Evolutionary conservation across 2,113 vertebrate species (phyloP).

Genomic region (Rhabdomys dilectus): DNA sequence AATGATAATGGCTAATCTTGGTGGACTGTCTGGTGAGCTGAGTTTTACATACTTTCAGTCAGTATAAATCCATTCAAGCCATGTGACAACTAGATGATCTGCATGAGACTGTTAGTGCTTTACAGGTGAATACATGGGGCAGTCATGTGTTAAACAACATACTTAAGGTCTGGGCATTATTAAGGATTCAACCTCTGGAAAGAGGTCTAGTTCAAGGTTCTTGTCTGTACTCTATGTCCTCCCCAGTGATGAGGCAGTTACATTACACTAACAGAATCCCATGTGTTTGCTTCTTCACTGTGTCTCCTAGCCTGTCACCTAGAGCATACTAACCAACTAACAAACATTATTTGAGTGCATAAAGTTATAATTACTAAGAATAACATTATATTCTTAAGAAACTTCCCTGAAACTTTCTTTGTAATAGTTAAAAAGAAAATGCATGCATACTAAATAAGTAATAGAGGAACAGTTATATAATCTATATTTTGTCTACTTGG

Average conservation of each 20-base stretch:
- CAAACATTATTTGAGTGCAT: not conserved
- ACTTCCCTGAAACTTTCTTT: not conserved
- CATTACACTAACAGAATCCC: not conserved
- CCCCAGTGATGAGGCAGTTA: not conserved
- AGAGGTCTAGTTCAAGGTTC: not conserved
- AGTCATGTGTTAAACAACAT: not conserved
- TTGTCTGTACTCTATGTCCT: not conserved
- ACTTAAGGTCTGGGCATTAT: not conserved
- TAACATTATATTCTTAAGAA: not conserved
- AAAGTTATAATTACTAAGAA: not conserved
- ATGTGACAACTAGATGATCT: not conserved
- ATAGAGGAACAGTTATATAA: not conserved
- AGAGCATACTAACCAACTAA: not conserved
- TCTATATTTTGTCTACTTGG: not conserved
- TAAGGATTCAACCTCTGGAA: not conserved
- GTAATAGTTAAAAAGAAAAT: slow-evolving; percentile 15
- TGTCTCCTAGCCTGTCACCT: not conserved
- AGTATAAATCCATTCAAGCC: not conserved
- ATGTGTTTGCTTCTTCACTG: not conserved
- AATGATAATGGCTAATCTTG: not conserved
- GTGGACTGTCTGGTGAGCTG: not conserved
- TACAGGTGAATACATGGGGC: not conserved
- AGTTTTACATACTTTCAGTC: not conserved
- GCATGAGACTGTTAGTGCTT: not conserved
- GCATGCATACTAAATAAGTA: not conserved